Conservation (phyloP, 2,888 invertebrate genomes). For the Cistogaster globosa region DNA sequence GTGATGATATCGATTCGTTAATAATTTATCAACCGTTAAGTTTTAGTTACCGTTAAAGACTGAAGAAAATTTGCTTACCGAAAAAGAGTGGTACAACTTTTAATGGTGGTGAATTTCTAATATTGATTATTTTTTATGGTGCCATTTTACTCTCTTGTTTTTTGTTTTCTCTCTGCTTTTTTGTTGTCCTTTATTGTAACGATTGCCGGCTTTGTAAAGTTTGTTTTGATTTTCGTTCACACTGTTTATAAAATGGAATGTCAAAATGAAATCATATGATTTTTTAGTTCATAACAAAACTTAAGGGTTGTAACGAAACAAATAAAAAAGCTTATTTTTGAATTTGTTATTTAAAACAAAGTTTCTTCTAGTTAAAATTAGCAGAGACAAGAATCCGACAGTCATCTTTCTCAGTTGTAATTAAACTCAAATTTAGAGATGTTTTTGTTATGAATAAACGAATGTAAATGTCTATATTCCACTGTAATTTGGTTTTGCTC, state of each 20-base stretch:
- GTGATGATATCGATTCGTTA: background rate
- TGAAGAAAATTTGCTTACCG: constrained; percentile 44
- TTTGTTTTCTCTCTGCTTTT: constrained; percentile 2
- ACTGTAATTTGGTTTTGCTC: no score
- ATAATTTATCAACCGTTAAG: constrained; percentile 58
- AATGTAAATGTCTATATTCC: no score
- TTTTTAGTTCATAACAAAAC: background rate
- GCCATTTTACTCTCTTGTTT: constrained; percentile 48
- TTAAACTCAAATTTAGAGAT: no score
- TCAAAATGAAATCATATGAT: constrained; percentile 43
- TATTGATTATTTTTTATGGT: constrained; percentile 60
- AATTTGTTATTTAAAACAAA: no score
- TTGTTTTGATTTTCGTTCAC: constrained; percentile 49
- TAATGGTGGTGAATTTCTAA: constrained; percentile 57
- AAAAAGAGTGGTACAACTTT: constrained; percentile 40
- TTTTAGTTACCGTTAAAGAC: constrained; percentile 70
- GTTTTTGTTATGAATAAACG: no score
- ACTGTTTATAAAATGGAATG: constrained; percentile 6
- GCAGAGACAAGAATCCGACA: no score
- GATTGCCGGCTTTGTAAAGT: constrained; percentile 48
- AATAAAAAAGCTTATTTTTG: background rate
- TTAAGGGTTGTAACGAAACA: background rate
- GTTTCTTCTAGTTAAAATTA: no score
- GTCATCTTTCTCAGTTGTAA: no score
- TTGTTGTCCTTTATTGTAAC: background rate